Conservation (phyloP, 2,797 vertebrate species). For the Falco novaeseelandiae region DNA sequence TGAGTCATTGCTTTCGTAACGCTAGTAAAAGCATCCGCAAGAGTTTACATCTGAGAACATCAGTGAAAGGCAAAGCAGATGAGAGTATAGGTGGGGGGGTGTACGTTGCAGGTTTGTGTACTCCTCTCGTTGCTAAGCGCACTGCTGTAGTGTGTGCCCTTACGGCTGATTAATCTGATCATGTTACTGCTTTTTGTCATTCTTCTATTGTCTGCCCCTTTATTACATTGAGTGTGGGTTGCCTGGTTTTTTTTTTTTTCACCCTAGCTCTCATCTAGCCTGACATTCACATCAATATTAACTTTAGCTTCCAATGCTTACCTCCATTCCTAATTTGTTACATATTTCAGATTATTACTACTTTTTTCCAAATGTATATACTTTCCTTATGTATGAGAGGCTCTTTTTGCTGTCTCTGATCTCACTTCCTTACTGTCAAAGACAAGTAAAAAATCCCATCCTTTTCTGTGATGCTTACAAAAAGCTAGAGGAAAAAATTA, state of each 20-base stretch:
- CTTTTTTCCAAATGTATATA: neutral
- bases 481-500: neutral
- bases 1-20: constrained; percentile 36
- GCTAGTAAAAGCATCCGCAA: neutral
- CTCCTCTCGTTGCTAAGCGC: neutral
- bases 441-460: neutral
- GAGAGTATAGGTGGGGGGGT: neutral
- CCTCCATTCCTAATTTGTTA: neutral
- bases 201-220: neutral
- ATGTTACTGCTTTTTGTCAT: neutral
- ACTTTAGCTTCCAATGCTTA: neutral
- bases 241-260: neutral
- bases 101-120: neutral
- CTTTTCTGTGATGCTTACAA: neutral
- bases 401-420: neutral
- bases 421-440: neutral
- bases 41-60: neutral
- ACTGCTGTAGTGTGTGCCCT: neutral
- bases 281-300: neutral
- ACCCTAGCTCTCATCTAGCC: neutral
- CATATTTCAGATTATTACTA: neutral
- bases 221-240: neutral
- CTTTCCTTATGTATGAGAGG: neutral
- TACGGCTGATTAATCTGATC: neutral
- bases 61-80: neutral